A percentile compares a stretch with the other conserved stretches of the same genome.
phyloP scores from a whole-genome alignment of 2,888 invertebrate genomes.

The Volucella inflata region DNA sequence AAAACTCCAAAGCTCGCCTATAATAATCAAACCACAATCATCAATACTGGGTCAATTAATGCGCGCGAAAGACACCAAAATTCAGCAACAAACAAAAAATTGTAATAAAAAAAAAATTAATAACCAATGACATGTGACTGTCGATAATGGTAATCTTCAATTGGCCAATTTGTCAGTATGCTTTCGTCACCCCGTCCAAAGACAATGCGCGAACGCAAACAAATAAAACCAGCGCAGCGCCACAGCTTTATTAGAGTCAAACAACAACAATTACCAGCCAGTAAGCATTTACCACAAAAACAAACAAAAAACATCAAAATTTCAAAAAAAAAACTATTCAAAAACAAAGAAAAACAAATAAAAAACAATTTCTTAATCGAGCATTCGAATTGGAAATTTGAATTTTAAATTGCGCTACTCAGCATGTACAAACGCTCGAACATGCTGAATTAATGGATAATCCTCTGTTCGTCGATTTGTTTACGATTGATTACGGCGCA shows the following conservation, averaged over 20 bases:
- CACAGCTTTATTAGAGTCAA: background rate
- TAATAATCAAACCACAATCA: conserved; percentile 47
- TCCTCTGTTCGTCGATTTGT: conserved; percentile 73
- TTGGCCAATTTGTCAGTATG: conserved; percentile 72
- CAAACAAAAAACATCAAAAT: background rate
- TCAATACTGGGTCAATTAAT: conserved; percentile 45
- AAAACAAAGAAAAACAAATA: conserved; percentile 40
- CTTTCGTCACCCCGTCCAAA: conserved; percentile 53
- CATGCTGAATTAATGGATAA: conserved; percentile 71
- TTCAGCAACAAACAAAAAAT: conserved; percentile 7
- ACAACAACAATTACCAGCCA: conserved; percentile 3
- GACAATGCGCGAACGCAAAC: conserved; percentile 42
- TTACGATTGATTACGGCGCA: conserved; percentile 72
- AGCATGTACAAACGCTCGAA: conserved; percentile 67
- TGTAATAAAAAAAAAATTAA: conserved; percentile 28
- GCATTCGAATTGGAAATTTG: conserved; percentile 70
- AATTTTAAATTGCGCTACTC: conserved; percentile 72
- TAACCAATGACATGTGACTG: conserved; percentile 51
- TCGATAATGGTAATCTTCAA: conserved; percentile 70
- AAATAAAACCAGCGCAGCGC: conserved; percentile 35
- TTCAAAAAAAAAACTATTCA: background rate
- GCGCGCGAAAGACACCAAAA: conserved; percentile 5
- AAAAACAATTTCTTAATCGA: conserved; percentile 70
- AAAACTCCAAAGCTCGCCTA: conserved; percentile 22
- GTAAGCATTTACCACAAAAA: conserved; percentile 5